phyloP scores from a whole-genome alignment of 2,888 invertebrate species.

The Venustoraphidia nigricollis region DNA sequence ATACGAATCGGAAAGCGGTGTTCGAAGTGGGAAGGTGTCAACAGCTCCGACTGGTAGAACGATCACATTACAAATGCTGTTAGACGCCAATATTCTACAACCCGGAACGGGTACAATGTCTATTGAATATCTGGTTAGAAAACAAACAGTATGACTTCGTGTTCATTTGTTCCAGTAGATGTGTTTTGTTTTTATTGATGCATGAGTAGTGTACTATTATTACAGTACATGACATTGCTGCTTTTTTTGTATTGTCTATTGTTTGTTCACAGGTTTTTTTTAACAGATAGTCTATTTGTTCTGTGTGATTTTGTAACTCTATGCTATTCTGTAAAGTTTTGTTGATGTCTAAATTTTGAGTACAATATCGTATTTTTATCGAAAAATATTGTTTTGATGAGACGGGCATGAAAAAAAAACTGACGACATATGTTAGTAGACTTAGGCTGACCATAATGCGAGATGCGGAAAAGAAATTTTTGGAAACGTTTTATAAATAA shows the following conservation, averaged over 20 bases:
- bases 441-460: too few relatives aligned
- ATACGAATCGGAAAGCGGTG: slow-evolving; percentile 3
- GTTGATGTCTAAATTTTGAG: too few relatives aligned
- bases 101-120: slow-evolving; percentile 75
- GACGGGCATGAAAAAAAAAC: too few relatives aligned
- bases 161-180: slow-evolving; percentile 4
- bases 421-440: too few relatives aligned
- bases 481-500: too few relatives aligned
- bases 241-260: not conserved
- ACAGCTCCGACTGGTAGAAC: slow-evolving; percentile 36
- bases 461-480: too few relatives aligned
- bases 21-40: slow-evolving; percentile 3
- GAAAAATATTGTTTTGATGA: too few relatives aligned
- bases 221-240: not conserved
- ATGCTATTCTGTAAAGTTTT: too few relatives aligned
- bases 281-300: too few relatives aligned
- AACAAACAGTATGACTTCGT: slow-evolving; percentile 10
- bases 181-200: not conserved
- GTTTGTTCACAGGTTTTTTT: too few relatives aligned
- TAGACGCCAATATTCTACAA: slow-evolving; percentile 70
- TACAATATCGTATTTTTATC: too few relatives aligned
- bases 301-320: too few relatives aligned
- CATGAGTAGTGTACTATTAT: not conserved
- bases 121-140: slow-evolving; percentile 69
- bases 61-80: slow-evolving; percentile 72